Evolutionary conservation across 2,888 invertebrate species (phyloP).

Genomic region (Choristoneura rosaceana): DNA sequence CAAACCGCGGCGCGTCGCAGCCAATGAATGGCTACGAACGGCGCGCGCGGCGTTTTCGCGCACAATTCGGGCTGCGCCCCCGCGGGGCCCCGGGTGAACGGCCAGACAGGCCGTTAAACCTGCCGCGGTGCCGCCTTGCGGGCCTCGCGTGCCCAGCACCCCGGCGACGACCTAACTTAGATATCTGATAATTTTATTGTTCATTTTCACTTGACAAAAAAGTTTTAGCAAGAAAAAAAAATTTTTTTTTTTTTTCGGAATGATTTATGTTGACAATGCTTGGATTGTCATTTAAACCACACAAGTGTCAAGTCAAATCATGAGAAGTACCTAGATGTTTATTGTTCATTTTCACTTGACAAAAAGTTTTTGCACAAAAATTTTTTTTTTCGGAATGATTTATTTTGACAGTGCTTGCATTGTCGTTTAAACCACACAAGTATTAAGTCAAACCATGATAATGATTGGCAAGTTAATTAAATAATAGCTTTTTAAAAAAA

Average conservation of each 20-base stretch:
- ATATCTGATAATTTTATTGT: constrained; percentile 19
- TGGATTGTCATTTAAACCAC: no score
- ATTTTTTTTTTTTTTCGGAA: no score
- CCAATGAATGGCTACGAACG: constrained; percentile 60
- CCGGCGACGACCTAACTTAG: constrained; percentile 20
- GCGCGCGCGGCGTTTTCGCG: constrained; percentile 82
- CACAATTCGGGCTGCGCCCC: constrained; percentile 70
- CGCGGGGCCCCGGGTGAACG: constrained; percentile 84
- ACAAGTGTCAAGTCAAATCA: no score
- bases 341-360: constrained; percentile 5
- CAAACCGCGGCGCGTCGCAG: constrained; percentile 11
- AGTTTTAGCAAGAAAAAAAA: neutral
- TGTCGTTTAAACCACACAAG: no score
- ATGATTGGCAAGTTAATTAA: no score
- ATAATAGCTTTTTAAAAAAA: no score
- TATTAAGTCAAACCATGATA: no score
- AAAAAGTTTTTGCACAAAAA: neutral
- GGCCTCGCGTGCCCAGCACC: constrained; percentile 57
- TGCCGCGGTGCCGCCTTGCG: constrained; percentile 59
- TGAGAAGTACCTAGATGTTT: neutral
- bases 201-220: neutral
- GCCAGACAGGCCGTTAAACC: constrained; percentile 85
- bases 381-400: no score
- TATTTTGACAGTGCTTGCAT: no score
- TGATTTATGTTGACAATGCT: no score